phyloP scores from a whole-genome alignment of 2,113 vertebrate species.

The Mionectes macconnelli region DNA sequence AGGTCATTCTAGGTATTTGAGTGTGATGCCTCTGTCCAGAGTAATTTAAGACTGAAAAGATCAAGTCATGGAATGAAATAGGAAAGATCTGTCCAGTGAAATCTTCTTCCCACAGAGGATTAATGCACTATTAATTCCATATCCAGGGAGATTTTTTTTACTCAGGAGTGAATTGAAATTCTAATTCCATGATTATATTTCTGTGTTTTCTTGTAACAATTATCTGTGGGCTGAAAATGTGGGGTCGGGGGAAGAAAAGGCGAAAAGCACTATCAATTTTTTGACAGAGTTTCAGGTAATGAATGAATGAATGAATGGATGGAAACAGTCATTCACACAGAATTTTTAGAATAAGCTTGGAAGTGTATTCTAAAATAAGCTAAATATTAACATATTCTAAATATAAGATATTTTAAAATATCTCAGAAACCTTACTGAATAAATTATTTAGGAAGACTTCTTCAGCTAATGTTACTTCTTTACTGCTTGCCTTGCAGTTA shows the following conservation, averaged over 20 bases:
- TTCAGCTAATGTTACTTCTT: background rate
- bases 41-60: background rate
- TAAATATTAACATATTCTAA: no score
- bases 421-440: background rate
- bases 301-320: background rate
- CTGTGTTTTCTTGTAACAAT: background rate
- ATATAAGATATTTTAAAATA: no score
- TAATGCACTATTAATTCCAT: background rate
- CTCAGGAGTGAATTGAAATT: background rate
- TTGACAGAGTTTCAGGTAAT: background rate
- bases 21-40: background rate
- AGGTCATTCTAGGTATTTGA: background rate
- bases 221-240: background rate
- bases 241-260: accelerated
- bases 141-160: background rate
- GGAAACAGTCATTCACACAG: background rate
- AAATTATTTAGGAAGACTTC: background rate
- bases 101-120: background rate
- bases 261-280: background rate
- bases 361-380: background rate
- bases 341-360: background rate
- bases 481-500: background rate
- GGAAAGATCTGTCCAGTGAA: background rate
- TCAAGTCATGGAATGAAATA: background rate
- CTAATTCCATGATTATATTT: background rate